Base-by-base conservation (phyloP, 2,113 vertebrate genomes). In the Arenaria interpres region DNA sequence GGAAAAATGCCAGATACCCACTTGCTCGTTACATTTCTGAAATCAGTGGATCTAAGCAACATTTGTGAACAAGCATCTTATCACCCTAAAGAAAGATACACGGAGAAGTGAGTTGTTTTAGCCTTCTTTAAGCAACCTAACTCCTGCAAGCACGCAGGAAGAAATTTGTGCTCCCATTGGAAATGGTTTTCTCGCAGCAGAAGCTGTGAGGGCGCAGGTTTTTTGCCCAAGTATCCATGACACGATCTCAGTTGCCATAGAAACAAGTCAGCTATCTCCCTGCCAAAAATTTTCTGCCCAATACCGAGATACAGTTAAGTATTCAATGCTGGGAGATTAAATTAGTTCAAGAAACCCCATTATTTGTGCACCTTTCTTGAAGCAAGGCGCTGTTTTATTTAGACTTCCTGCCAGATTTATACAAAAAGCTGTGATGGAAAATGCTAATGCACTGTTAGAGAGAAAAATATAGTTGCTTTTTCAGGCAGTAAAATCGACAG, bases 181-280 rank as follows among this genome's bases (percentile, higher is more conserved):
- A 22, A 32, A 28, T 1, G 37, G 13, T 12, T 60, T 63, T 57
- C 30, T 64, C 3, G 5, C 56, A 62, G 69, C 35, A 1, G 33
- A 77, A 56, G 82, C 85, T 4, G 3, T 2, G 64, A 94, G 90
- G 4, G 0, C 46, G 28, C 3, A 2, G 11, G 0, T 10, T 79
- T 35, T 51, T 72, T 14, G 23, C 72, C 90, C 79, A 22, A 86
- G 72, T 13, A 93, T 60, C 93, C 83, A 14, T 5, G 74, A 83
- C 67, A 43, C 5, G n/a, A 71, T 86, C 93, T 51, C 93, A 14
- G 96, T 90, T 94, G 90, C 19, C 93, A 96, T 93, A 16, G 96
- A 78, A 97, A 97, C 88, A 9, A 91, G 85, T 10, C 75, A 35
- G 82, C 15, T 85, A 56, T 41, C 74, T 93, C 82, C 85, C 71